phyloP scores from a whole-genome alignment of 2,113 vertebrate genomes.

The Pionites leucogaster region DNA sequence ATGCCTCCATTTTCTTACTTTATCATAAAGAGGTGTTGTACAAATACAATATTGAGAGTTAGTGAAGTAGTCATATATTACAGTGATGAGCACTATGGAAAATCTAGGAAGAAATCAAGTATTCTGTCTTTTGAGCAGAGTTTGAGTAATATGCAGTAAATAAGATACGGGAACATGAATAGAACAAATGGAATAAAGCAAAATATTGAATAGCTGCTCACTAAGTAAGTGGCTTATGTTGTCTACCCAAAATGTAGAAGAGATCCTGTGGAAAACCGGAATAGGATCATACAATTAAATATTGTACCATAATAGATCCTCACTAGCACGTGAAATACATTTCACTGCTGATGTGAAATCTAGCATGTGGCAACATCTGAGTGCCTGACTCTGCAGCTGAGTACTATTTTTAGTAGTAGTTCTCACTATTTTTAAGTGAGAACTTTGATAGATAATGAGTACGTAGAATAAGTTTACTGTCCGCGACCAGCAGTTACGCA shows the following conservation, averaged over 20 bases:
- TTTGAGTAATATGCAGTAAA: background rate
- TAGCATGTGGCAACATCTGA: background rate
- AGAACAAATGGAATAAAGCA: background rate
- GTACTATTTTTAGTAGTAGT: background rate
- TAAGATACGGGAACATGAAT: background rate
- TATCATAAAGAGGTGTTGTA: background rate
- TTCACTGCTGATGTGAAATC: background rate
- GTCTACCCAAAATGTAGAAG: background rate
- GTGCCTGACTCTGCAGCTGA: background rate
- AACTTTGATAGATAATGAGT: background rate
- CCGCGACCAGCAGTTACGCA: background rate
- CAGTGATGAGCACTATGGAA: background rate
- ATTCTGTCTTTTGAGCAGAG: background rate
- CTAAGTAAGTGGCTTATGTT: background rate
- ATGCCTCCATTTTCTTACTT: background rate
- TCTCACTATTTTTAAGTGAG: background rate
- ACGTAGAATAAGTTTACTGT: background rate
- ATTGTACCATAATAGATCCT: background rate
- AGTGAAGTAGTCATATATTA: background rate
- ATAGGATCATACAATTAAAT: background rate
- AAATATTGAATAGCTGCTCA: slow-evolving; percentile 3
- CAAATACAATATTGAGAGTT: background rate
- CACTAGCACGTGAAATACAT: background rate
- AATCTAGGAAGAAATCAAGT: background rate
- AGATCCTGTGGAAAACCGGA: background rate